Evolutionary conservation across 1,140 invertebrate species (phyloP).

Genomic region (Neodiprion virginianus): DNA sequence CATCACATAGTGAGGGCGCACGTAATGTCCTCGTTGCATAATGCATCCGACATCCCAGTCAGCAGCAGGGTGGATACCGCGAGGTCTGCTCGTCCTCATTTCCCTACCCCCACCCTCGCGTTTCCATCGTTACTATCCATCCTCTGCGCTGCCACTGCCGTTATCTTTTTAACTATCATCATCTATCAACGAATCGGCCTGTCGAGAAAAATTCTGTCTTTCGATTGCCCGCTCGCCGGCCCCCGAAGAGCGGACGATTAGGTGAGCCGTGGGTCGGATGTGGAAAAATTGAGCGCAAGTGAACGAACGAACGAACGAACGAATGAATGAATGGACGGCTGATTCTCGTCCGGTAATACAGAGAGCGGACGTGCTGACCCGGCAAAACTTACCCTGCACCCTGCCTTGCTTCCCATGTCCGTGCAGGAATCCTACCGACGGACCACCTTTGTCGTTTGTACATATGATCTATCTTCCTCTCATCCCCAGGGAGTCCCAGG

Average conservation of each 20-base stretch:
- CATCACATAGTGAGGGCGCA: not conserved
- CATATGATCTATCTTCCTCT: not conserved
- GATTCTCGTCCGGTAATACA: constrained; percentile 1
- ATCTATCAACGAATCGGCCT: not conserved
- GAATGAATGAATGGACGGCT: not conserved
- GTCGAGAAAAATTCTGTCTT: too few species aligned
- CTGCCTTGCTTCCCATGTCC: not conserved
- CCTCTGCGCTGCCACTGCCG: not conserved
- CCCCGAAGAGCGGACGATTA: not conserved
- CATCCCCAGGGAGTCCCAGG: not conserved
- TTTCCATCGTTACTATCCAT: not conserved
- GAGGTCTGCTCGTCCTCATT: not conserved
- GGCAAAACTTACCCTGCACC: constrained; percentile 4
- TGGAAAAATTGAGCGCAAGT: not conserved
- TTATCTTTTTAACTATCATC: not conserved
- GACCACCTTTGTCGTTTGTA: not conserved
- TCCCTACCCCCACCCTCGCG: not conserved
- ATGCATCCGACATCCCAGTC: not conserved
- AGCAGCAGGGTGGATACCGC: not conserved
- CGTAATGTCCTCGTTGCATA: constrained; percentile 5
- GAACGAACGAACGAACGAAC: not conserved
- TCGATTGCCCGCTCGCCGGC: not conserved
- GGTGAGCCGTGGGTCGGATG: not conserved
- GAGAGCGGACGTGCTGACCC: constrained; percentile 1
- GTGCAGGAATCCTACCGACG: not conserved